Conservation (phyloP, 2,113 vertebrate genomes). For the Baryphthengus martii region DNA sequence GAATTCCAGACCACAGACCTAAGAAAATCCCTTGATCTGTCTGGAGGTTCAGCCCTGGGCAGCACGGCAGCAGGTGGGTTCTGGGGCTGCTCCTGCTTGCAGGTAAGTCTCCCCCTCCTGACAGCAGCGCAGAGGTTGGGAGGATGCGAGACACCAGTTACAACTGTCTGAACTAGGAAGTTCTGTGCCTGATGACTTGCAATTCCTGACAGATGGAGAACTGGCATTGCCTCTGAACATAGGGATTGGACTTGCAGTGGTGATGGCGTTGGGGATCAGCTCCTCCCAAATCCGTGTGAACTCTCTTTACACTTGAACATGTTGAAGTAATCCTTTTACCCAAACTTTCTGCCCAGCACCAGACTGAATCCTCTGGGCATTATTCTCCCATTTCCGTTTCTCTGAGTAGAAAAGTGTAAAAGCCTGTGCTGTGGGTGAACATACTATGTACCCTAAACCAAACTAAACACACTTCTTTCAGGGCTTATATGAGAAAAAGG, state of each 20-base stretch:
- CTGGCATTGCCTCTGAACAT: not conserved
- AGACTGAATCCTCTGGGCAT: not conserved
- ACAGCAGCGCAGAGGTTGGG: not conserved
- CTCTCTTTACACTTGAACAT: not conserved
- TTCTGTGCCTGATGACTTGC: not conserved
- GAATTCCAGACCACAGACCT: not conserved
- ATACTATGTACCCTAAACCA: not conserved
- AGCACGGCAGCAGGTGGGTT: not conserved
- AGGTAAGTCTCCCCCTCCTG: not conserved
- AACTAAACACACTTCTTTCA: rapidly evolving
- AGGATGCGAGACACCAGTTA: not conserved
- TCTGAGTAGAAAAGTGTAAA: not conserved
- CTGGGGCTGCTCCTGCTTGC: not conserved
- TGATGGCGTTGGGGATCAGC: not conserved
- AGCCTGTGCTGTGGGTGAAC: not conserved
- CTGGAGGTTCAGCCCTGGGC: not conserved
- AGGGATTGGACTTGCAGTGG: rapidly evolving
- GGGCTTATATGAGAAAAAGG: not conserved
- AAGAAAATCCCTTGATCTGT: not conserved
- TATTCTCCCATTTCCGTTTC: not conserved
- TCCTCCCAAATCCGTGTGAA: not conserved
- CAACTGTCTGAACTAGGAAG: not conserved
- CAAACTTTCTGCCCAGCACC: not conserved
- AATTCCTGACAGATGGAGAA: not conserved
- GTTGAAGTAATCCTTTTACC: not conserved